A percentile compares a stretch with the other conserved stretches of the same genome.
These are phyloP conservation scores for Pammene aurita DNA, from an alignment of 2,888 invertebrate species.

Conservation along the genomic window DNA sequence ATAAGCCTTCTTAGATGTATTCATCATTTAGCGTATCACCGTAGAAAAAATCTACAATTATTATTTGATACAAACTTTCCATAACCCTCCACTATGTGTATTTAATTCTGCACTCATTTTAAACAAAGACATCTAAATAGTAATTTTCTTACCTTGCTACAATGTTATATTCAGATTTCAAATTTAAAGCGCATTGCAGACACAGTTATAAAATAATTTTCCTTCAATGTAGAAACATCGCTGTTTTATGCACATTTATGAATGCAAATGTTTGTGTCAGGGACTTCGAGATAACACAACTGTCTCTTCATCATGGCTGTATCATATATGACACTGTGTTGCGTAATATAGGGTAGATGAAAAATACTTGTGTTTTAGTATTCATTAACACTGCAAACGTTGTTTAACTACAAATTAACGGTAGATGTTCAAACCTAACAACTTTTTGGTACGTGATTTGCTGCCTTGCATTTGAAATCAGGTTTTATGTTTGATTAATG, in stretches of 20 bases:
- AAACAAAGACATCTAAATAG: constrained; percentile 1
- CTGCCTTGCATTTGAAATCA: too few species aligned
- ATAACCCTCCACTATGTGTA: background rate
- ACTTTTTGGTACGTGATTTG: too few species aligned
- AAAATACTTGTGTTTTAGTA: background rate
- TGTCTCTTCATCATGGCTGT: constrained; percentile 42
- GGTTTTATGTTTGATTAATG: too few species aligned
- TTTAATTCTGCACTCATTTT: background rate
- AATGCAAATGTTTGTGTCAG: constrained; percentile 52
- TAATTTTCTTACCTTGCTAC: background rate
- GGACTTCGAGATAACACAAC: constrained; percentile 47
- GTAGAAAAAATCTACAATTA: too few species aligned
- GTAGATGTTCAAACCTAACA: too few species aligned
- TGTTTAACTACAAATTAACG: too few species aligned
- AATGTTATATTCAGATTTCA: constrained; percentile 7
- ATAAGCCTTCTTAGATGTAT: too few species aligned
- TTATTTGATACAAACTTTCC: too few species aligned
- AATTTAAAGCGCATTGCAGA: constrained; percentile 20
- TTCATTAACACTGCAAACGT: background rate
- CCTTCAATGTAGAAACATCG: constrained; percentile 48
- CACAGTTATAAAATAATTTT: constrained; percentile 46
- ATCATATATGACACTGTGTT: constrained; percentile 8
- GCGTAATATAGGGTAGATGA: background rate
- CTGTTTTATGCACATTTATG: constrained; percentile 48
- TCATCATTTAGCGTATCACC: too few species aligned